Evolutionary conservation across 1,140 invertebrate genomes (phyloP).

Genomic region (Hypsibius dujardini): DNA sequence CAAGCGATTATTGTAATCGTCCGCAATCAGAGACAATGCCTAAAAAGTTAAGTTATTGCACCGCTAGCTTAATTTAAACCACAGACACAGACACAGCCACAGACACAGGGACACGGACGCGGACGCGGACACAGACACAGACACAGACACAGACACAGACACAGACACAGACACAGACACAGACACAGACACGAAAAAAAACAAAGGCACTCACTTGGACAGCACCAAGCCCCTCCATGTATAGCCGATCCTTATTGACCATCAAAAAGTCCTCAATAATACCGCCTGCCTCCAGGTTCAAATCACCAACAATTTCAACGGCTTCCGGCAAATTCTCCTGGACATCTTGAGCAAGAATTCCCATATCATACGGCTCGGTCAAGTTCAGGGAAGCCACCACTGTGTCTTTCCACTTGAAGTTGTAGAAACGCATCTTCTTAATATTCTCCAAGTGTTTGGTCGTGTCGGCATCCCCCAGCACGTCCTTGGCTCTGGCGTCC

Average conservation of each 20-base stretch:
- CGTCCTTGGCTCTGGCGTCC: slow-evolving; percentile 74
- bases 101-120: too few species aligned
- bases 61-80: background rate
- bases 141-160: too few species aligned
- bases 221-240: slow-evolving; percentile 90
- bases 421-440: slow-evolving; percentile 71
- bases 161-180: too few species aligned
- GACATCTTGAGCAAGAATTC: slow-evolving; percentile 87
- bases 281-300: slow-evolving; percentile 62
- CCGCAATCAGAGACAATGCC: slow-evolving; percentile 81
- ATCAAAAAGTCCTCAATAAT: slow-evolving; percentile 79
- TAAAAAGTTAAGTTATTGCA: background rate
- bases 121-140: too few species aligned
- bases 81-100: too few species aligned
- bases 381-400: slow-evolving; percentile 70
- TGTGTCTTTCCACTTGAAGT: slow-evolving; percentile 69
- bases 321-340: slow-evolving; percentile 78
- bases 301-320: slow-evolving; percentile 71
- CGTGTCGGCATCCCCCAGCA: slow-evolving; percentile 74
- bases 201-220: slow-evolving; percentile 47
- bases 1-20: slow-evolving; percentile 56
- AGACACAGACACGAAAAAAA: too few species aligned
- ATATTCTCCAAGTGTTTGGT: slow-evolving; percentile 71
- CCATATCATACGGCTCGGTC: slow-evolving; percentile 53
- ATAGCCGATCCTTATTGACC: slow-evolving; percentile 65